phyloP scores from a whole-genome alignment of 2,888 invertebrate genomes.

The Tipula helvola region DNA sequence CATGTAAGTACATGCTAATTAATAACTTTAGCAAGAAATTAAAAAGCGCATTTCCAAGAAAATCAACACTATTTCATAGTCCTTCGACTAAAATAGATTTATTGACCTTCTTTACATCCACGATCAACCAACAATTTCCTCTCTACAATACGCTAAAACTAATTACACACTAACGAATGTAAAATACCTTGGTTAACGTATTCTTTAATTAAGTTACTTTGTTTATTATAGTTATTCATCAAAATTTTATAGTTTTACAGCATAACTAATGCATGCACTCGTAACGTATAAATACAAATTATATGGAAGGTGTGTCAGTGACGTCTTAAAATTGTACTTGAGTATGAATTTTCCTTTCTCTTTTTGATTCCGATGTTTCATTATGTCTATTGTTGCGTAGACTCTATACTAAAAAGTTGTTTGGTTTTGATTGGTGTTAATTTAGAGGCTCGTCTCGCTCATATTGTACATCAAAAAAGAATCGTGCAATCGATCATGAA shows the following conservation, averaged over 20 bases:
- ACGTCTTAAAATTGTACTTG: not conserved
- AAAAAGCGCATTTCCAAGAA: not conserved
- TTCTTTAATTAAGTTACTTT: not conserved
- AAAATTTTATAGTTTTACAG: not conserved
- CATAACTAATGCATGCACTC: not conserved
- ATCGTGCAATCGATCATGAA: not conserved
- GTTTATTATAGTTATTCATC: not conserved
- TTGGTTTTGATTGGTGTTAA: not conserved
- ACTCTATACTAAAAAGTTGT: not conserved
- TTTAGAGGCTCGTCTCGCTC: not conserved
- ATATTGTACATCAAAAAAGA: not conserved
- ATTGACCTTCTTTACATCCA: not conserved
- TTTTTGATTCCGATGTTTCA: not conserved
- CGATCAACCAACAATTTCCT: not conserved
- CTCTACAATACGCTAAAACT: not conserved
- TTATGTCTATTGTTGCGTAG: not conserved
- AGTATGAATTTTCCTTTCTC: not conserved
- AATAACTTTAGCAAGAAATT: not conserved
- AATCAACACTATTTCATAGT: not conserved
- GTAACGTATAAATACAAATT: not conserved
- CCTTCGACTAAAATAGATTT: not conserved
- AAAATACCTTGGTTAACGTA: not conserved
- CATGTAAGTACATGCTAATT: not conserved
- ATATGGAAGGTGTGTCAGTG: not conserved
- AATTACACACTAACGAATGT: not conserved